Conservation (phyloP, 2,888 invertebrate genomes). For the Phaedon cochleariae region DNA sequence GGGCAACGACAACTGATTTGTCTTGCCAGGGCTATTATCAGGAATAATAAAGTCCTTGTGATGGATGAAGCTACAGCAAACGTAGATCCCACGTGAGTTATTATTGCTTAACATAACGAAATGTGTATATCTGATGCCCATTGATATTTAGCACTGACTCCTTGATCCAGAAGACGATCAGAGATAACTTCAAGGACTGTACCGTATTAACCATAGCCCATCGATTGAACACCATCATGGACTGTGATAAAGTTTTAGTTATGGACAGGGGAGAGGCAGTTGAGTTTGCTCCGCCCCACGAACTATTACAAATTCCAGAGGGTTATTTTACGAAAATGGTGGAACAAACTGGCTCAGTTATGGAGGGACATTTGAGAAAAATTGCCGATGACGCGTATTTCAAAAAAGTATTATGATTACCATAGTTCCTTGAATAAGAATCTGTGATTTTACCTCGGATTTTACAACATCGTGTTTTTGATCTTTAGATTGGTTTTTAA, state of each 20-base stretch:
- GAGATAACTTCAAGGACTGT: constrained; percentile 76
- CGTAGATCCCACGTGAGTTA: constrained; percentile 81
- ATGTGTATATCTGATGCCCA: too few species aligned
- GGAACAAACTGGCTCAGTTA: constrained; percentile 55
- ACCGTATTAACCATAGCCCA: constrained; percentile 87
- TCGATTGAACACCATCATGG: constrained; percentile 85
- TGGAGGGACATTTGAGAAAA: constrained; percentile 49
- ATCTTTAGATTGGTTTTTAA: too few species aligned
- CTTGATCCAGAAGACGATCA: constrained; percentile 80
- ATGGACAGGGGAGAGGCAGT: constrained; percentile 66
- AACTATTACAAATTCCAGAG: constrained; percentile 53
- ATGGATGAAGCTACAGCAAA: constrained; percentile 94
- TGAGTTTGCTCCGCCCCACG: constrained; percentile 66
- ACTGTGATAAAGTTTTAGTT: constrained; percentile 77
- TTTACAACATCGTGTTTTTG: too few species aligned
- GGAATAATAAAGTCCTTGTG: constrained; percentile 81
- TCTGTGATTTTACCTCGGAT: too few species aligned
- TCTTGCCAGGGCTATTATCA: constrained; percentile 84
- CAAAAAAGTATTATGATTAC: not conserved
- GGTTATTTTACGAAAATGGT: constrained; percentile 57
- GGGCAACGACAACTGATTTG: constrained; percentile 91
- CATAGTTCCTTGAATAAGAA: too few species aligned
- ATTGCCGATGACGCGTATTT: constrained; percentile 43
- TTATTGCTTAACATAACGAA: not conserved
- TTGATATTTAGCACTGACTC: constrained; percentile 70